Evolutionary conservation across 2,113 vertebrate genomes (phyloP), one percentile per base, ranked within the genome.

Genomic region (Salvelinus fontinalis): DNA sequence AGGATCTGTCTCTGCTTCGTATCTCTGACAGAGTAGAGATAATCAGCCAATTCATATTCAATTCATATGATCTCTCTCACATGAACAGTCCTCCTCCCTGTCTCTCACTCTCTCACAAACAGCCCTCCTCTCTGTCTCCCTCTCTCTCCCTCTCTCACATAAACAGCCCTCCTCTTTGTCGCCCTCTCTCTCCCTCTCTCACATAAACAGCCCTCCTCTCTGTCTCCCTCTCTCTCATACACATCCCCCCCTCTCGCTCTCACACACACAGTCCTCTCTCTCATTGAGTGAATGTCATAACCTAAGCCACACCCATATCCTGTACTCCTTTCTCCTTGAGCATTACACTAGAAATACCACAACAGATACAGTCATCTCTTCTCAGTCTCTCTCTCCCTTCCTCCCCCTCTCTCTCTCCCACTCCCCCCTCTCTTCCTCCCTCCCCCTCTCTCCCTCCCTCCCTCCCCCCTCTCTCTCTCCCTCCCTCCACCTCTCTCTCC

Each of bases 221-320:
- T 65, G 16, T 59, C 54, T 59, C 18, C 54, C 54, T 59, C 1
- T 59, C 8, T 48, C 12, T 48, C 62, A 24, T 20, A 24, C 26
- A 24, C 62, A 65, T 11, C n/a, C 62, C 11, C 11, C 16, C 29
- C 29, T 29, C 29, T 29, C 29, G 29, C 29, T 29, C 3, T 31
- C 31, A 31, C 31, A 31, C 31, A 31, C 31, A 31, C 31, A 31
- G 31, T 31, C 31, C 5, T 31, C 31, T 31, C 67, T 69, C 67
- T 44, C 67, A 22, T 34, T 22, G 67, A 67, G 65, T 27, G 16
- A 31, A 67, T 31, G 27, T 67, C 65, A 67, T 29, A 67, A 67
- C 65, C 65, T 16, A 67, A 67, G 34, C 67, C 67, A 69, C 67
- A 12, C 67, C 34, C 67, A 34, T 31, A 65, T 26, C 14, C 67